Conservation (phyloP, 2,888 invertebrate genomes). For the Melinopterus prodromus region DNA sequence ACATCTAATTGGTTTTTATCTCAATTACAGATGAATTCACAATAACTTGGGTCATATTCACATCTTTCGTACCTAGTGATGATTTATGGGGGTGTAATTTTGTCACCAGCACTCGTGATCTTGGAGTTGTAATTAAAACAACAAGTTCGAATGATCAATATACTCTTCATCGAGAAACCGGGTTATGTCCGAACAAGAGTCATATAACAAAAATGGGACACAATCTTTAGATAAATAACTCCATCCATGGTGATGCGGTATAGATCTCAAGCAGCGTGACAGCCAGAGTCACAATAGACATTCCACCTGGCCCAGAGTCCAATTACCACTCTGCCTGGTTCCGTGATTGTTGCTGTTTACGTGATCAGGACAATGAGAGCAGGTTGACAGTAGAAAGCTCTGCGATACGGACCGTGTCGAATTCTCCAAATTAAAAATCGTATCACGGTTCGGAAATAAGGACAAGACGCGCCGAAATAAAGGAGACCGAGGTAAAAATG, state of each 20-base stretch:
- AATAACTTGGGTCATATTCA: too few species aligned
- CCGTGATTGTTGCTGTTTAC: slow-evolving; percentile 4
- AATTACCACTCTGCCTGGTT: neutral
- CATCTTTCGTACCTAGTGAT: too few species aligned
- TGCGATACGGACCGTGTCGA: neutral
- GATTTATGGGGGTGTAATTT: too few species aligned
- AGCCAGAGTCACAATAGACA: neutral
- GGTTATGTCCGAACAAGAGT: too few species aligned
- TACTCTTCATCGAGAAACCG: too few species aligned
- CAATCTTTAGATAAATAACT: neutral
- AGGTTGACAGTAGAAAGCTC: neutral
- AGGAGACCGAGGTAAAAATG: neutral
- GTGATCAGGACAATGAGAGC: neutral
- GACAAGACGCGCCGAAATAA: neutral
- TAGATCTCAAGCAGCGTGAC: neutral
- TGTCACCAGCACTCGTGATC: too few species aligned
- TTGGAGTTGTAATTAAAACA: too few species aligned
- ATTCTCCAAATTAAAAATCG: neutral
- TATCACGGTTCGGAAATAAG: neutral
- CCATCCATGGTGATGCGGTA: neutral
- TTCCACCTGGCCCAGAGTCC: neutral
- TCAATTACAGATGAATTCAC: too few species aligned
- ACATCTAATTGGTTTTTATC: too few species aligned
- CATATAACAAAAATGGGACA: neutral
- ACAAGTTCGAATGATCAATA: too few species aligned